phyloP scores from a whole-genome alignment of 30 jellyfish, hydroid and myxozoan species.

The Aurelia aurita region DNA sequence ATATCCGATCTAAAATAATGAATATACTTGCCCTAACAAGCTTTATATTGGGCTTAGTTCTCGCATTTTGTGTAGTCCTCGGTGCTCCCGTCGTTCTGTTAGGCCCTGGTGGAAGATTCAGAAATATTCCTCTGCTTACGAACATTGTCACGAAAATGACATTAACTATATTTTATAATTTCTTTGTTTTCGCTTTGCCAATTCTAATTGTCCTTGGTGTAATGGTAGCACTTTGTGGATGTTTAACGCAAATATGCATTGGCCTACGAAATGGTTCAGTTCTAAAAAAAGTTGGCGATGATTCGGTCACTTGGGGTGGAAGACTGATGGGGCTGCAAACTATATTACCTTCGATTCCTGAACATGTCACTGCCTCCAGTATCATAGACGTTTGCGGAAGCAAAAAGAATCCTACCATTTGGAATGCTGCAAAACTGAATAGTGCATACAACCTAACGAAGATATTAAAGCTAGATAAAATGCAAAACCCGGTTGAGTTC shows the following conservation, averaged over 20 bases:
- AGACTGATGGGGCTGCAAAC: slow-evolving; percentile 18
- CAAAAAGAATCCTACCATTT: slow-evolving; percentile 26
- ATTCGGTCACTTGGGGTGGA: slow-evolving; percentile 52
- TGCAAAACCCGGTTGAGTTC: slow-evolving; percentile 13
- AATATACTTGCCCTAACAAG: background rate
- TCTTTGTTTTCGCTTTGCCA: slow-evolving; percentile 23
- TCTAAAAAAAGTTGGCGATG: slow-evolving; percentile 26
- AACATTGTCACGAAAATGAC: background rate
- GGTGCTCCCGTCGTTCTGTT: slow-evolving; percentile 26
- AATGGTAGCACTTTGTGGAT: slow-evolving; percentile 49
- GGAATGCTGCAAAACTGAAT: slow-evolving; percentile 21
- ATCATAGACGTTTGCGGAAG: slow-evolving; percentile 12
- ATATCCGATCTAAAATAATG: background rate
- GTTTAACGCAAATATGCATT: slow-evolving; percentile 46
- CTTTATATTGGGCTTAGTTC: slow-evolving; percentile 8
- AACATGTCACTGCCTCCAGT: background rate
- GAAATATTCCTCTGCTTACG: background rate
- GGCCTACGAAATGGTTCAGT: slow-evolving; percentile 44
- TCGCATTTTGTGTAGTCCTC: slow-evolving; percentile 1
- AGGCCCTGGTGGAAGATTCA: slow-evolving; percentile 4
- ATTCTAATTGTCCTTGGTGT: background rate
- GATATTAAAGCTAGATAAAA: background rate
- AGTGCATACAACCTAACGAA: slow-evolving; percentile 10
- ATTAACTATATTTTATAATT: background rate
- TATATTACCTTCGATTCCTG: slow-evolving; percentile 10